A percentile compares a stretch with the other conserved stretches of the same genome.
Evolutionary conservation across 2,113 vertebrate species (phyloP).

Genomic region (Toxotes chatareus): DNA sequence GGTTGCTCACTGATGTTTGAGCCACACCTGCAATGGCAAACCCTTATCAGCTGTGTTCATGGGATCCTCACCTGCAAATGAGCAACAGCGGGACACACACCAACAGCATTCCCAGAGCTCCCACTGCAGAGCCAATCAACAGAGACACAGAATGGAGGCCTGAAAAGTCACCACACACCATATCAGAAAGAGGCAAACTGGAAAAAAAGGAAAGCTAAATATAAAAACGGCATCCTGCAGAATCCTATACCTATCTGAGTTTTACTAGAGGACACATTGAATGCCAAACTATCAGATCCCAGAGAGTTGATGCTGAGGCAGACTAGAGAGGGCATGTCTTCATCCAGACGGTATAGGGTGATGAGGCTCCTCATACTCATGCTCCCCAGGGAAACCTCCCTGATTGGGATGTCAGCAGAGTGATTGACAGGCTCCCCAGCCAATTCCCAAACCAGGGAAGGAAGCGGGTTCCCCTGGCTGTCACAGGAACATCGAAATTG

Average conservation of each 20-base stretch:
- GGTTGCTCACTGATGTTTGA: background rate
- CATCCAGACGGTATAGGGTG: conserved; percentile 41
- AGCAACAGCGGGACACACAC: conserved; percentile 65
- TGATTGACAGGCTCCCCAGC: conserved; percentile 65
- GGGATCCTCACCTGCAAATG: conserved; percentile 63
- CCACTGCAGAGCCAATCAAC: conserved; percentile 62
- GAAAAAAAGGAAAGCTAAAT: background rate
- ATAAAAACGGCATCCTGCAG: background rate
- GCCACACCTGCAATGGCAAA: too few relatives aligned
- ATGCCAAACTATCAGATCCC: conserved; percentile 54
- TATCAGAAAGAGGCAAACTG: background rate
- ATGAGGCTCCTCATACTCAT: conserved; percentile 51
- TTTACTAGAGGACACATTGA: conserved; percentile 62
- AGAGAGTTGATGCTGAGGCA: conserved; percentile 75
- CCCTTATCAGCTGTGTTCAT: background rate
- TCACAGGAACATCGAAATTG: conserved; percentile 70
- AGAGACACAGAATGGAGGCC: conserved; percentile 56
- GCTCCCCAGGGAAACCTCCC: conserved; percentile 38
- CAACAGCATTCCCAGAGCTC: conserved; percentile 66
- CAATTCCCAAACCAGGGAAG: conserved; percentile 75
- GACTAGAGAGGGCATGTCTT: conserved; percentile 50
- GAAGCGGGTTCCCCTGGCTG: conserved; percentile 77
- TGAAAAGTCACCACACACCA: conserved; percentile 38
- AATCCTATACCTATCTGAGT: conserved; percentile 47
- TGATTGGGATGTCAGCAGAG: conserved; percentile 57